Base-by-base conservation (phyloP, 1,140 invertebrate species). In the Eurosta solidaginis region DNA sequence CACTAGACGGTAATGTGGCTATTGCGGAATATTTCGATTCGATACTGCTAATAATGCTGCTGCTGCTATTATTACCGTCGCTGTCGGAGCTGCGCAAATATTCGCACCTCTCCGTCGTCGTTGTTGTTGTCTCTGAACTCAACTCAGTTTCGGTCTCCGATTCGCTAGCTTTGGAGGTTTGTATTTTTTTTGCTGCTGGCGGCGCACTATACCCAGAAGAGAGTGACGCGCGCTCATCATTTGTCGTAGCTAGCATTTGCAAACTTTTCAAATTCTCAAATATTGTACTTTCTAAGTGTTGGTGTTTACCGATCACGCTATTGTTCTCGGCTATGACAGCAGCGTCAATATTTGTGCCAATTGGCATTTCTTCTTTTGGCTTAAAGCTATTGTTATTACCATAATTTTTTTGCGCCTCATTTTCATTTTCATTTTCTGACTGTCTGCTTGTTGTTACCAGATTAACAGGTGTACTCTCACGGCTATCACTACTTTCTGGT, bases 401-500 rank as follows among this genome's bases (percentile, higher is more conserved):
- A 42, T 33, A 7, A 36, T 9, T 20, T 68, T 78, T 63, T 47
- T 20, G 49, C 52, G 29, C 49, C n/a, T 42, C 52, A 33, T 54
- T 47, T 59, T 25, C 52, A 20, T 20, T 22, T 79, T 76, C n/a
- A 81, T 81, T 68, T 77, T 81, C 78, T 76, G 77, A 81, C 78
- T 47, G 81, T 79, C 47, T 74, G 77, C 77, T 68, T 68, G 59
- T 68, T 74, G 54, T 49, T 52, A 40, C 22, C 9, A 50, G 77
- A 74, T 85, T 85, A 85, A 86, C 84, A 86, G 84, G 84, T 86
- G 84, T 86, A 82, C 83, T 86, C 83, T 86, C 84, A 5, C 84
- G 81, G 45, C 84, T 74, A 52, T 54, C 68, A 50, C 29, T 84
- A 77, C 12, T 83, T 78, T 45, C 44, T 17, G n/a, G 52, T 36